Base-by-base conservation (phyloP, 2,888 invertebrate genomes). In the Nemapogon koenigi region DNA sequence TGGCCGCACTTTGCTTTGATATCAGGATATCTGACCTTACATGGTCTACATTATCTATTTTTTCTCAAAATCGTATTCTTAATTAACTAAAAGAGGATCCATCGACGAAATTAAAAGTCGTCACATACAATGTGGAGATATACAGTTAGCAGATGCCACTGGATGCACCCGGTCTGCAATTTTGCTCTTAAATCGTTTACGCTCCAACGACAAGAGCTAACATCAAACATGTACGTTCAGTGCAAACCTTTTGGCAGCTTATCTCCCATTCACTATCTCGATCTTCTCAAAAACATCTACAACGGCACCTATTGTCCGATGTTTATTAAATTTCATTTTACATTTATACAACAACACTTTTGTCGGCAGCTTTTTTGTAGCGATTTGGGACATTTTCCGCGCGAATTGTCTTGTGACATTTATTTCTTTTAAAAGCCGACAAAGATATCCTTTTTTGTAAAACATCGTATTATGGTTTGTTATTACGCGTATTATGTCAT, bases 241-340 rank as follows among this genome's bases (percentile, higher is more conserved):
- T 59, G 59, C 71, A 62, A 70, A 78, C 78, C 73, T 76, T 76
- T 73, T 72, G 71, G 66, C 64, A 68, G 76, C 73, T 75, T 75
- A 76, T 78, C 76, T 71, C 62, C 61, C 64, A 69, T 73, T 69
- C 69, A 69, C 72, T 64, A 73, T 73, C 67, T 57, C 55, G 46
- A 67, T 68, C 76, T 68, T 56, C 56, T 56, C 62, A 61, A 66
- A 57, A 67, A 65, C 61, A 69, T 73, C 72, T 67, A 64, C 69
- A 65, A 61, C 55, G 11, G 51, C 46, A 50, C 50, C 63, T 49
- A 73, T 78, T 78, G 73, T 78, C 52, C 57, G 50, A 59, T 70
- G 72, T 76, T 78, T 78, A 78, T 78, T 78, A 78, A 78, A 78
- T 72, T 78, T 78, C 72, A 78, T 78, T 78, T 78, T 75, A 73